Conservation (phyloP, 2,113 vertebrate species). For the Saimiri boliviensis region DNA sequence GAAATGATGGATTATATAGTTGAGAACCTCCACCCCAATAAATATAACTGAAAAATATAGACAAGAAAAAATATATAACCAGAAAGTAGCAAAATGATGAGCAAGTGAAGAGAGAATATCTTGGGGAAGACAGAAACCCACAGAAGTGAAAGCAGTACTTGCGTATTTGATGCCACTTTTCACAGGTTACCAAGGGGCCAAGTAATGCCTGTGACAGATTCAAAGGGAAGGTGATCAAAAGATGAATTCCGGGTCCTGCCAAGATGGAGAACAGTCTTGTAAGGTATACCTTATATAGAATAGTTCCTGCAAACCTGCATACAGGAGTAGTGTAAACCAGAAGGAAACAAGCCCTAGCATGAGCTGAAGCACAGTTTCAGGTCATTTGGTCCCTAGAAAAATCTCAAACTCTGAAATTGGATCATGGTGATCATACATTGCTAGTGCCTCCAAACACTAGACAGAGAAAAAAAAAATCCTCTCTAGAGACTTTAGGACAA, state of each 20-base stretch:
- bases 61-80: not conserved
- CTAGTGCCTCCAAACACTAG: not conserved
- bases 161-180: not conserved
- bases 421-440: not conserved
- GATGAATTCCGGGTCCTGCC: not conserved
- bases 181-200: not conserved
- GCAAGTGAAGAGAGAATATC: not conserved
- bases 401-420: not conserved
- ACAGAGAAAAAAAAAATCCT: not conserved
- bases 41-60: not conserved
- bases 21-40: not conserved
- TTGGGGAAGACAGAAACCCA: slow-evolving; percentile 1
- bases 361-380: not conserved
- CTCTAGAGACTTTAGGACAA: not conserved
- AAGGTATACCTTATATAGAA: not conserved
- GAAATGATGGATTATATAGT: not conserved
- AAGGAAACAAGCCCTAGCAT: not conserved
- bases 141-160: not conserved
- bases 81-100: not conserved
- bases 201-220: not conserved
- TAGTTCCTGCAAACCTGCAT: not conserved
- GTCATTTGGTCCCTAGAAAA: not conserved
- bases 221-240: not conserved
- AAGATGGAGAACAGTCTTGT: not conserved
- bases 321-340: not conserved